These are phyloP conservation scores for Rhagonycha lutea DNA, from an alignment of 2,888 invertebrate genomes.

Conservation along the genomic window DNA sequence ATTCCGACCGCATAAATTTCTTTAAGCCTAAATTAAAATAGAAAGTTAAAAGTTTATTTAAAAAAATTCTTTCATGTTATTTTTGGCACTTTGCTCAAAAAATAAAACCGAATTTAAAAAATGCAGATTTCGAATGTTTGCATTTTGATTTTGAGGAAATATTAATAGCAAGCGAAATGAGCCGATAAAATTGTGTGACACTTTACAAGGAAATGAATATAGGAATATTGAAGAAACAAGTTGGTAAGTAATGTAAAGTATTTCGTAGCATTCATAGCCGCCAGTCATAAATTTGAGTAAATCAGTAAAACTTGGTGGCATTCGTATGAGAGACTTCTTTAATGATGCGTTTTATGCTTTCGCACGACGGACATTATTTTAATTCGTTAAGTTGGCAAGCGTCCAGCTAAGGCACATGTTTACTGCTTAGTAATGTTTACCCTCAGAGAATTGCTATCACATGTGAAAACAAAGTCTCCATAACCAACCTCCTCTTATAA, in stretches of 20 bases:
- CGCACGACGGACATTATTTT: constrained; percentile 57
- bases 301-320: constrained; percentile 53
- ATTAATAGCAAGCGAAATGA: not conserved
- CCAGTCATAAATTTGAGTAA: constrained; percentile 51
- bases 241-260: constrained; percentile 26
- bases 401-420: constrained; percentile 51
- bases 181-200: constrained; percentile 11
- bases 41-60: not conserved
- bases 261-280: constrained; percentile 25
- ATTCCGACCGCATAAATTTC: not conserved
- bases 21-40: not conserved
- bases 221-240: constrained; percentile 16
- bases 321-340: constrained; percentile 55
- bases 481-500: constrained; percentile 26
- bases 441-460: constrained; percentile 40
- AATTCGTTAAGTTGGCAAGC: constrained; percentile 53
- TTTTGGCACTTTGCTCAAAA: not conserved
- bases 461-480: constrained; percentile 35
- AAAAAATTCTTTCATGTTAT: not conserved
- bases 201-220: constrained; percentile 21
- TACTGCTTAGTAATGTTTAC: constrained; percentile 38
- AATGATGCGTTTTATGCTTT: constrained; percentile 58
- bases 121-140: not conserved
- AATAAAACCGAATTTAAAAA: not conserved
- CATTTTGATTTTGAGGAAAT: not conserved